These are phyloP conservation scores for Toxotes jaculatrix DNA, from an alignment of 2,113 vertebrate genomes.

Conservation along the genomic window DNA sequence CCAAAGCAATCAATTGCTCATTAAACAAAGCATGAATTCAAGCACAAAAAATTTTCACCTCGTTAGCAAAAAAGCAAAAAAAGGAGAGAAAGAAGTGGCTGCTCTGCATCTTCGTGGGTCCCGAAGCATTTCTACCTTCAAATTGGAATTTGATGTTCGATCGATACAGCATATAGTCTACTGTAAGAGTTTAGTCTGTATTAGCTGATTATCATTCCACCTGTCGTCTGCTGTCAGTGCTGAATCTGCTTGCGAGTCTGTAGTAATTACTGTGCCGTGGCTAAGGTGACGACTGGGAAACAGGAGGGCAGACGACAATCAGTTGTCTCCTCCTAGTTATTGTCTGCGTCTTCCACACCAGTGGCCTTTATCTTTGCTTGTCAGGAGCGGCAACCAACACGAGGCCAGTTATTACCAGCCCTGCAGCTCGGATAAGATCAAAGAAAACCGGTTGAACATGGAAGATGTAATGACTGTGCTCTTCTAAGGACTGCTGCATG, in stretches of 20 bases:
- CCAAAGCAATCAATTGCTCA: neutral
- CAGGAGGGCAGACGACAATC: constrained; percentile 61
- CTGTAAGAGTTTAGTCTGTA: neutral
- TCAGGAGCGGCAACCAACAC: constrained; percentile 63
- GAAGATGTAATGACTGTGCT: constrained; percentile 66
- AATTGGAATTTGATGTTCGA: constrained; percentile 21
- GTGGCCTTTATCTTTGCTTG: constrained; percentile 65
- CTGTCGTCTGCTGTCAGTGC: constrained; percentile 2
- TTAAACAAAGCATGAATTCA: neutral
- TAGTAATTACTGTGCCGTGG: constrained; percentile 54
- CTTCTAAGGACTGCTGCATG: constrained; percentile 63
- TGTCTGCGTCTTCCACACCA: constrained; percentile 43
- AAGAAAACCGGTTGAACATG: constrained; percentile 62
- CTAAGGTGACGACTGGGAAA: constrained; percentile 48
- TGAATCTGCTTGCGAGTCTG: constrained; percentile 24
- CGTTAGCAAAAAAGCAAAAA: neutral
- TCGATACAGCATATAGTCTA: neutral
- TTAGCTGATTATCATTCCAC: neutral
- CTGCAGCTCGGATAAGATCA: constrained; percentile 72
- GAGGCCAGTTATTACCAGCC: constrained; percentile 69
- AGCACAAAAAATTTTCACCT: neutral
- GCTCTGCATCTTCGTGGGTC: neutral
- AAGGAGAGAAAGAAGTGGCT: neutral
- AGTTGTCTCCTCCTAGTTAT: constrained; percentile 55
- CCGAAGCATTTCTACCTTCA: neutral